Conservation (phyloP, 2,113 vertebrate genomes). For the Scomber japonicus region DNA sequence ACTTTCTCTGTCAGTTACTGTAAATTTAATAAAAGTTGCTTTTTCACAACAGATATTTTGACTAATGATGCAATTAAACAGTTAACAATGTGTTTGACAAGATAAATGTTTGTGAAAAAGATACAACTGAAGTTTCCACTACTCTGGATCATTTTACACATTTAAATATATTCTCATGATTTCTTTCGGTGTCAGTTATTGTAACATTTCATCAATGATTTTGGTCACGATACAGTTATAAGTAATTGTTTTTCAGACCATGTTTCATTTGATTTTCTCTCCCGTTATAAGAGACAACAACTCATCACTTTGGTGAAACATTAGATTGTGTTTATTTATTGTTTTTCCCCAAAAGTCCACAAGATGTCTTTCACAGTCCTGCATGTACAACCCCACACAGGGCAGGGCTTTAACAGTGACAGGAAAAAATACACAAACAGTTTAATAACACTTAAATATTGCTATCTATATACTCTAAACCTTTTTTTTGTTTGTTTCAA, state of each 20-base stretch:
- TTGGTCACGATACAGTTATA: neutral
- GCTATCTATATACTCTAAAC: slow-evolving; percentile 78
- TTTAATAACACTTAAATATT: slow-evolving; percentile 80
- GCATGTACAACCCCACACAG: slow-evolving; percentile 48
- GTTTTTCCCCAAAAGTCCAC: slow-evolving; percentile 61
- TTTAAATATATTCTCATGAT: neutral
- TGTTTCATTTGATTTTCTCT: neutral
- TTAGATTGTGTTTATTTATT: slow-evolving; percentile 80
- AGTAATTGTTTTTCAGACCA: neutral
- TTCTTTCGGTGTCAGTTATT: neutral
- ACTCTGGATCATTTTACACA: neutral
- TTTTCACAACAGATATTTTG: too few species aligned
- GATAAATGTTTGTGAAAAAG: too few species aligned
- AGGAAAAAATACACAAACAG: slow-evolving; percentile 74
- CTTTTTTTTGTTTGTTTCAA: slow-evolving; percentile 32
- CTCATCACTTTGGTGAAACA: slow-evolving; percentile 66
- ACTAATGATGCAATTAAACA: too few species aligned
- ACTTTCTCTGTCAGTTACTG: too few species aligned
- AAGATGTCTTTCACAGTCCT: slow-evolving; percentile 72
- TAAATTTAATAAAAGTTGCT: too few species aligned
- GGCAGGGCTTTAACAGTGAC: slow-evolving; percentile 59
- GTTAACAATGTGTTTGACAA: neutral
- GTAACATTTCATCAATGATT: neutral
- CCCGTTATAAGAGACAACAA: slow-evolving; percentile 9
- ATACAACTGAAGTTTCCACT: too few species aligned